Evolutionary conservation across 30 jellyfish, hydroid and myxozoan genomes (phyloP).

Genomic region (Clytia hemisphaerica): DNA sequence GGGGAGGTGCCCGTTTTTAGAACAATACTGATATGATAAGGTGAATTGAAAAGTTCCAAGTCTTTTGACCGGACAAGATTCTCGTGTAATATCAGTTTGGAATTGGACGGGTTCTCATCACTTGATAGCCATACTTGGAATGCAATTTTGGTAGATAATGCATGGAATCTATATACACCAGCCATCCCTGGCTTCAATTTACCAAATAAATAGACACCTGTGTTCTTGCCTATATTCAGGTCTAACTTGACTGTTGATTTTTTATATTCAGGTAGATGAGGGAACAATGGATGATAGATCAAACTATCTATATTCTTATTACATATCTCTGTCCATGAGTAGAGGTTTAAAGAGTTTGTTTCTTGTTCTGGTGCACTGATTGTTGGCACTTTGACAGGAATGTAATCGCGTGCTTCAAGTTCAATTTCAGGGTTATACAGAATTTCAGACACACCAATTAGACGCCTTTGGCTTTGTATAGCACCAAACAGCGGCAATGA

Average conservation of each 20-base stretch:
- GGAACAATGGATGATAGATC: conserved; percentile 61
- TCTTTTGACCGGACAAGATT: background rate
- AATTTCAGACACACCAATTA: too few relatives aligned
- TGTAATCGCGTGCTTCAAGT: too few relatives aligned
- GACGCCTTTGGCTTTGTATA: too few relatives aligned
- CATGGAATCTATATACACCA: conserved; percentile 31
- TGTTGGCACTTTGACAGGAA: too few relatives aligned
- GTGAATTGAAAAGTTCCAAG: background rate
- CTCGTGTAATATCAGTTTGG: background rate
- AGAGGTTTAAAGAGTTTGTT: conserved; percentile 21
- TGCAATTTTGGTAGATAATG: conserved; percentile 13
- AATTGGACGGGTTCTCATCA: conserved; percentile 11
- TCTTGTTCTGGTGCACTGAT: too few relatives aligned
- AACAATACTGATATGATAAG: conserved; percentile 38
- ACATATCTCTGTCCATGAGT: conserved; percentile 80
- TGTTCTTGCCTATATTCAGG: conserved; percentile 26
- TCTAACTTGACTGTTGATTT: conserved; percentile 23
- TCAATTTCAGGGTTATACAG: too few relatives aligned
- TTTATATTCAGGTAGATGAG: conserved; percentile 60
- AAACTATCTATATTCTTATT: conserved; percentile 43
- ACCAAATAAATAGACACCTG: conserved; percentile 63
- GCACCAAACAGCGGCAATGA: too few relatives aligned
- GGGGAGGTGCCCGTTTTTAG: conserved; percentile 22
- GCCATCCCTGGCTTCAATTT: conserved; percentile 26
- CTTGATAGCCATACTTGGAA: conserved; percentile 58